Evolutionary conservation across 92 coral and sea anemone species (phyloP).

Genomic region (Nematostella vectensis): DNA sequence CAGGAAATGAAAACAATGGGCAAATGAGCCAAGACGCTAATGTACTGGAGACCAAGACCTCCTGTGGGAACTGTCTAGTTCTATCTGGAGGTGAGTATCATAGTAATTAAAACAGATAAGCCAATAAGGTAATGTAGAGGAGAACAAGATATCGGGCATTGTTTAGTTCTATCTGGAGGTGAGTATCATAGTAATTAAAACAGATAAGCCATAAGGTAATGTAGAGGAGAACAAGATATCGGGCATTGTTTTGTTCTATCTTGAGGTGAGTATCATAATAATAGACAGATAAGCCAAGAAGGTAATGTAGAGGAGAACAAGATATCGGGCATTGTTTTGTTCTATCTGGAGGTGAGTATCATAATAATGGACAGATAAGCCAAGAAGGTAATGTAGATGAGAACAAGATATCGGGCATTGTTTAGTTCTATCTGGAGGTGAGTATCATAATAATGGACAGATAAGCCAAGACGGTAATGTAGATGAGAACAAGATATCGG

Average conservation of each 20-base stretch:
- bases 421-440: no score
- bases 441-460: no score
- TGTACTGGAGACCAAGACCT: constrained; percentile 75
- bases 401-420: no score
- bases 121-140: constrained; percentile 72
- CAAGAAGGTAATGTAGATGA: no score
- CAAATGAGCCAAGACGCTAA: constrained; percentile 40
- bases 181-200: no score
- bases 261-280: constrained; percentile 77
- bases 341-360: constrained; percentile 69
- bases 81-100: constrained; percentile 75
- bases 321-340: constrained; percentile 80
- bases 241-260: constrained; percentile 71
- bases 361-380: no score
- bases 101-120: no score
- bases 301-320: constrained; percentile 73
- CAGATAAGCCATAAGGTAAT: constrained; percentile 58
- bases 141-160: constrained; percentile 85
- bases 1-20: constrained; percentile 81
- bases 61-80: constrained; percentile 79
- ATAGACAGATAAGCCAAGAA: no score
- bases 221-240: constrained; percentile 77
- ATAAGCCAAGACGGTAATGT: no score
- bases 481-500: no score
- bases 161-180: constrained; percentile 77